These are phyloP conservation scores for Lerista edwardsae DNA, from an alignment of 2,797 vertebrate species.

Conservation along the genomic window DNA sequence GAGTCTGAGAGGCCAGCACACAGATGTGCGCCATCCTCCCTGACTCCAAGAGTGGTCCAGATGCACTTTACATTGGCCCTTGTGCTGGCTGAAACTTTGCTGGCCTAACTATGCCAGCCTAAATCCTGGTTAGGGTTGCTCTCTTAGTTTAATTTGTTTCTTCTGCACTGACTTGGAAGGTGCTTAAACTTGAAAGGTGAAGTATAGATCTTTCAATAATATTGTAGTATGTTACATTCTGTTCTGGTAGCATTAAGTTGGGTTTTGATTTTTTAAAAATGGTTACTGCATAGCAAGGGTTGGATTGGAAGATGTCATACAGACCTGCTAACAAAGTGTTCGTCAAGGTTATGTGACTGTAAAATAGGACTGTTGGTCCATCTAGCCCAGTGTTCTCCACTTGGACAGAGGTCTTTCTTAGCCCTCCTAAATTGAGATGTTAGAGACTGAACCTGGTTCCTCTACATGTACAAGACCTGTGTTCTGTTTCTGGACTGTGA, in stretches of 20 bases:
- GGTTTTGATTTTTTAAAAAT: not conserved
- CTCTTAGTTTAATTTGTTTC: too few relatives aligned
- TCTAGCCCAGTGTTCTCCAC: not conserved
- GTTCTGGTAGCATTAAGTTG: not conserved
- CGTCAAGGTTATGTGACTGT: not conserved
- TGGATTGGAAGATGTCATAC: not conserved
- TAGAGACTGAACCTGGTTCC: not conserved
- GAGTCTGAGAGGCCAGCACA: too few relatives aligned
- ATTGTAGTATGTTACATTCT: too few relatives aligned
- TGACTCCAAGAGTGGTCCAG: too few relatives aligned
- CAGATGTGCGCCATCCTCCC: too few relatives aligned
- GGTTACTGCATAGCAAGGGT: not conserved
- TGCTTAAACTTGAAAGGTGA: too few relatives aligned
- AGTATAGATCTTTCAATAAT: too few relatives aligned
- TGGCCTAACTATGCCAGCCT: too few relatives aligned
- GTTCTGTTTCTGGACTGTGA: not conserved
- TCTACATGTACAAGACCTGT: not conserved
- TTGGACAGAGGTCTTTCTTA: not conserved
- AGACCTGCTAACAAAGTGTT: not conserved
- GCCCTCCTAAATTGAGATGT: not conserved
- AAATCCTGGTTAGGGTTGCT: too few relatives aligned
- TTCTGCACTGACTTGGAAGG: too few relatives aligned
- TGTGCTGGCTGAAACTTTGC: too few relatives aligned
- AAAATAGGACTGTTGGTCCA: not conserved
- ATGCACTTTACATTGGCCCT: too few relatives aligned